Evolutionary conservation across 2,888 invertebrate genomes (phyloP).

Genomic region (Flabesymbios commensalis): DNA sequence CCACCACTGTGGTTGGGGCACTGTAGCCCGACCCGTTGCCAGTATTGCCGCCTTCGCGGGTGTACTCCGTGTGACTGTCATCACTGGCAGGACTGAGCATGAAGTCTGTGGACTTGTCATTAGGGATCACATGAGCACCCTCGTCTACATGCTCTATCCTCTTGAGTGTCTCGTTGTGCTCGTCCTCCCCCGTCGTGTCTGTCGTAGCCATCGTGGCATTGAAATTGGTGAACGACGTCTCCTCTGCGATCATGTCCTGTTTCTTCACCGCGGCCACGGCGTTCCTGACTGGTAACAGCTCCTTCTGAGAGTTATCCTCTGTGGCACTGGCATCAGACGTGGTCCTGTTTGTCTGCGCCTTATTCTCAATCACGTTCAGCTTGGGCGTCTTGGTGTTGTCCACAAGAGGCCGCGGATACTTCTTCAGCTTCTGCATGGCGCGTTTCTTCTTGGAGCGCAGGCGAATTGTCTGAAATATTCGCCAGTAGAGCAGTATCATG

Average conservation of each 20-base stretch:
- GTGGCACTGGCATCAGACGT: conserved; percentile 19
- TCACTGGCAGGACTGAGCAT: conserved; percentile 87
- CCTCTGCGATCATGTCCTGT: conserved; percentile 17
- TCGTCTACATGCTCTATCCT: background rate
- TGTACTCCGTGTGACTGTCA: conserved; percentile 68
- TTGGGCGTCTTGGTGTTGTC: background rate
- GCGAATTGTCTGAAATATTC: conserved; percentile 86
- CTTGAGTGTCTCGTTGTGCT: conserved; percentile 30
- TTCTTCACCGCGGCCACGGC: background rate
- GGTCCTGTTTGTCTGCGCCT: conserved; percentile 24
- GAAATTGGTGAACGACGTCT: conserved; percentile 50
- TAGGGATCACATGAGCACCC: conserved; percentile 64
- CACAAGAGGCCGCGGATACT: conserved; percentile 27
- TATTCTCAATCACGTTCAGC: conserved; percentile 50
- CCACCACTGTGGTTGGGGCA: conserved; percentile 57
- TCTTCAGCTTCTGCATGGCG: conserved; percentile 28
- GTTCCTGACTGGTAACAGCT: conserved; percentile 12
- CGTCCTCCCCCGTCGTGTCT: conserved; percentile 39
- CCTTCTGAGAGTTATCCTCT: conserved; percentile 17
- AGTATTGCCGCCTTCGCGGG: conserved; percentile 69
- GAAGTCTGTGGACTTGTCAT: conserved; percentile 83
- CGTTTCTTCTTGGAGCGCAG: conserved; percentile 51
- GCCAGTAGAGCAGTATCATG: conserved; percentile 97
- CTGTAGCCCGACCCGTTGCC: conserved; percentile 85
- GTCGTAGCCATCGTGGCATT: conserved; percentile 48